These are phyloP conservation scores for Marmota flaviventris DNA, from an alignment of 2,113 vertebrate genomes.

Conservation along the genomic window DNA sequence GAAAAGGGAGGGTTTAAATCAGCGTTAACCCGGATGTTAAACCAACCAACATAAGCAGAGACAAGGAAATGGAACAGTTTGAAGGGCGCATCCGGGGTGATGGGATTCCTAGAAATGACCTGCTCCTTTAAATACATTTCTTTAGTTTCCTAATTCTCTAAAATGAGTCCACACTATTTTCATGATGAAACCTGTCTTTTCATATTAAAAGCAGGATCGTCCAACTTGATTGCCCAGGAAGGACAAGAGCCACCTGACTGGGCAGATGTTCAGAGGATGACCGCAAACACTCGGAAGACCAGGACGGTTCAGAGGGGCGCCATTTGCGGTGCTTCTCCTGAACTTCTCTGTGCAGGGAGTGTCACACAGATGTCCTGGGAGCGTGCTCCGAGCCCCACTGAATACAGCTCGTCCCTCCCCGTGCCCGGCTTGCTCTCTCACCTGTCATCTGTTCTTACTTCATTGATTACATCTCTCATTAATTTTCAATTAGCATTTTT, in stretches of 20 bases:
- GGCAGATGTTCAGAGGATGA: too few relatives aligned
- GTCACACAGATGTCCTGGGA: not conserved
- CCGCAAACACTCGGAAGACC: not conserved
- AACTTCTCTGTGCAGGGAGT: not conserved
- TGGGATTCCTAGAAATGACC: not conserved
- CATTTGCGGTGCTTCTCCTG: not conserved
- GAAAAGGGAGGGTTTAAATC: not conserved
- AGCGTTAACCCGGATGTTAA: not conserved
- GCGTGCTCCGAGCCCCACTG: fast-evolving
- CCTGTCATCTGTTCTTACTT: not conserved
- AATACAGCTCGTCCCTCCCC: not conserved
- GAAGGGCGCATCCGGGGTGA: not conserved
- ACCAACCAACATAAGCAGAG: not conserved
- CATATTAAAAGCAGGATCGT: not conserved
- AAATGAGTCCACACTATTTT: not conserved
- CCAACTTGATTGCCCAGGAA: not conserved
- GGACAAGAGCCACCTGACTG: fast-evolving
- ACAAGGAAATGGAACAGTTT: not conserved
- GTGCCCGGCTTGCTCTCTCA: not conserved
- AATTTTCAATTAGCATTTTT: not conserved
- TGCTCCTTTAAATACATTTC: not conserved
- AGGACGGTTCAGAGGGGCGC: not conserved
- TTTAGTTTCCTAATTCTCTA: not conserved
- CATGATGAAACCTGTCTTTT: not conserved
- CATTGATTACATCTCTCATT: not conserved